Base-by-base conservation (phyloP, 2,888 invertebrate species). In the Epicampocera succincta region DNA sequence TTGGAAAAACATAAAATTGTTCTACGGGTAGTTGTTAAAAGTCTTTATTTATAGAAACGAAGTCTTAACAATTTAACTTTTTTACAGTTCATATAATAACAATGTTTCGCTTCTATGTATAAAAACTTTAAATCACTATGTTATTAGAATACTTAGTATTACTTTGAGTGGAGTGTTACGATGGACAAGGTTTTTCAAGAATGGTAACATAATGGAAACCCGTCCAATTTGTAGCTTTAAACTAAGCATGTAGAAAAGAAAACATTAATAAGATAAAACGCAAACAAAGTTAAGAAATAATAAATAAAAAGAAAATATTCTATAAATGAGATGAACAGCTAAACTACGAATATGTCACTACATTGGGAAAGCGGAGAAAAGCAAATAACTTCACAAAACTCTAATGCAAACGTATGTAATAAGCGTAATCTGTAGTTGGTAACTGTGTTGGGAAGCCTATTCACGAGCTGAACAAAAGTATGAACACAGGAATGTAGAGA, bases 241-340 rank as follows among this genome's bases (percentile, higher is more conserved):
- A 69, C 19, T 52, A 78, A 78, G 75, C 71, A 72, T 61, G 19
- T 56, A 82, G 19, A n/a, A 69, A 73, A 17, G 8, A 15, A 63
- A 38, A 52, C n/a, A 29, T 33, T 33, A 33, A 33, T 33, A 33
- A 33, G 1, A 33, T 33, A 54, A 69, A 33, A 19, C 1, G 40
- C 19, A 68, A 54, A 4, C 33, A 60, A 40, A 42, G 29, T 38
- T 15, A 21, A 33, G 0, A 66, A 25, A 15, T 50, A 40, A 17
- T 5, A 17, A 56, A 56, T 17, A 21, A 6, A n/a, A n/a, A n/a
- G n/a, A n/a, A n/a, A n/a, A n/a, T n/a, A n/a, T n/a, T n/a, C n/a
- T n/a, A n/a, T n/a, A n/a, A n/a, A n/a, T n/a, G n/a, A n/a, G n/a
- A n/a, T n/a, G n/a, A n/a, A n/a, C n/a, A n/a, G n/a, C n/a, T n/a